Evolutionary conservation across 2,113 vertebrate species (phyloP), one percentile per base, ranked within the genome.

Genomic region (Elephantulus edwardii): DNA sequence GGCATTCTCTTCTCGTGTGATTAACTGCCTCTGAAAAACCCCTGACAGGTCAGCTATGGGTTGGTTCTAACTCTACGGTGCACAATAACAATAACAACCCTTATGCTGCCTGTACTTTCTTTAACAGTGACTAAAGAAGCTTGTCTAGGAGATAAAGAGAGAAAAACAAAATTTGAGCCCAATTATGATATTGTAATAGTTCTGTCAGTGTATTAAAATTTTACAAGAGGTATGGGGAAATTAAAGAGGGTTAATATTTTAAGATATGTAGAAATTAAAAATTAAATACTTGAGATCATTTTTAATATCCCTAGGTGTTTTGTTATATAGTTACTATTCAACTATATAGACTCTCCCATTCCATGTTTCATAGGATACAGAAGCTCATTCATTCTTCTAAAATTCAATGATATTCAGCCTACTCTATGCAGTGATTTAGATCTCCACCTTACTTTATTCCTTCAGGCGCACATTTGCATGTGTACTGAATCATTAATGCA

Each of bases 361-460:
- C 40, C 42, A 44, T 76, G 30, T 92, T 88, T 90, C 50, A 86
- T 30, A 52, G 40, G 54, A 12, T 20, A 56, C 0, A 30, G 8
- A 33, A 91, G 46, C 35, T 88, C 42, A 81, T 88, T 86, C n/a
- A 82, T 90, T 19, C 64, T 92, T 58, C 19, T 44, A 44, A 90
- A 88, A 58, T 83, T 78, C 64, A 40, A 1, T 77, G 68, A 64
- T 50, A 78, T 68, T 62, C 42, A 81, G 40, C 24, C 40, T 72
- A 42, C 20, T 66, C 26, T 66, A 30, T 14, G 42, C 44, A 75
- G 40, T 54, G 86, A 85, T 82, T 87, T 72, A 54, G 8, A 4
- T 62, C 20, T 74, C 38, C 66, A 24, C 14, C 35, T 17, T 56
- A 7, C 28, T 22, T 72, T 19, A 46, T 46, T 68, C 28, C 48